phyloP scores from a whole-genome alignment of 2,888 invertebrate species.

The Nephrotoma appendiculata region DNA sequence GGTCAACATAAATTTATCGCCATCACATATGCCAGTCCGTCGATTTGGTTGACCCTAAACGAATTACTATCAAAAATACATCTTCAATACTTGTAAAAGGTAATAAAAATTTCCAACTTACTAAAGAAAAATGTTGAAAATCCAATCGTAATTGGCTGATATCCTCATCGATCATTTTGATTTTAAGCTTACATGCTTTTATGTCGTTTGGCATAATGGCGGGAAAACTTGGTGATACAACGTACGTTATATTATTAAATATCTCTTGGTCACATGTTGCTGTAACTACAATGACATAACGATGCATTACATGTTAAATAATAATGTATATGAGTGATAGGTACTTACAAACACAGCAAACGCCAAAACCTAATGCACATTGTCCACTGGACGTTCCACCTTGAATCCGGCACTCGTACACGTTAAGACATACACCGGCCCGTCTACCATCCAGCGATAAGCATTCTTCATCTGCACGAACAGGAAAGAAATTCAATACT shows the following conservation, averaged over 20 bases:
- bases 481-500: conserved; percentile 74
- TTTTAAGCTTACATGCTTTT: conserved; percentile 51
- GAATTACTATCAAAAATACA: conserved; percentile 5
- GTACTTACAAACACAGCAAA: conserved; percentile 72
- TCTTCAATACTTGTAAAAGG: not conserved
- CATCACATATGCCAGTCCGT: conserved; percentile 61
- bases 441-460: conserved; percentile 53
- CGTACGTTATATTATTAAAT: conserved; percentile 66
- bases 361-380: conserved; percentile 72
- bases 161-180: conserved; percentile 61
- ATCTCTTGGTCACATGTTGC: conserved; percentile 57
- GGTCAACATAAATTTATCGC: conserved; percentile 48
- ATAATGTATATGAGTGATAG: not conserved
- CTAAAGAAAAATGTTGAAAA: conserved; percentile 69
- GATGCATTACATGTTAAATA: not conserved
- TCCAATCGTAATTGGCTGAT: conserved; percentile 73
- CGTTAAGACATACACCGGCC: conserved; percentile 64
- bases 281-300: conserved; percentile 41
- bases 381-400: conserved; percentile 54
- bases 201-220: conserved; percentile 50
- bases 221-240: conserved; percentile 69
- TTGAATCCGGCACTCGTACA: conserved; percentile 67
- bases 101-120: conserved; percentile 29
- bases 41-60: conserved; percentile 69
- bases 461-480: conserved; percentile 71